Base-by-base conservation (phyloP, 2,888 invertebrate genomes). In the Agrochola lychnidis region DNA sequence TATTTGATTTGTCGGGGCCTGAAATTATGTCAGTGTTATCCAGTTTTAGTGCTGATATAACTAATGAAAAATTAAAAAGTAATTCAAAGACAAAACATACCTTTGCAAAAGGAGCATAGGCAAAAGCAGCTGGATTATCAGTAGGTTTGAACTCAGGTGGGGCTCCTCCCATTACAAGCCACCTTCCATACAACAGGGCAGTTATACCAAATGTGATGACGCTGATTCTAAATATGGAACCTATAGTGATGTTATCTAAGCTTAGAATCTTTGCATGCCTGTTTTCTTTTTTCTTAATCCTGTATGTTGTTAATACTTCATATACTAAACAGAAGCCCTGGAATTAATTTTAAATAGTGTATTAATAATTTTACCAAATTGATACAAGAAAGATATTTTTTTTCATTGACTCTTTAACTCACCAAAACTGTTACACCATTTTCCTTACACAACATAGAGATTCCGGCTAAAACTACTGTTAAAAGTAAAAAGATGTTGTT, bases 61-160 rank as follows among this genome's bases (percentile, higher is more conserved):
- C 9, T 42, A 42, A 42, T 10, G 0, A 42, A 42, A 42, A 42
- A 9, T 0, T 4, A 51, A 19, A 51, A 51, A 51, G 19, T 6
- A 9, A 14, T 48, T 30, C 5, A 68, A 56, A 16, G 36, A 36
- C 14, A 36, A 66, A 40, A 36, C 14, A 48, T 95, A 98, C 98
- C 95, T 98, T 98, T 59, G 97, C 97, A 70, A 98, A 92, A 67
- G 97, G 89, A 90, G 95, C 96, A 61, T 97, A 95, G 82, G 98
- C 97, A 94, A 99, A 98, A 4, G 99, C 98, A 69, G 99, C 98
- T 30, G 99, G 99, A 96, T 99, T 99, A 94, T 99, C 99, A 87
- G 98, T 98, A 71, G 97, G 94, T 91, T 99, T 98, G 93, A 99
- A 99, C 70, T 96, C 97, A 16, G 99, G 99, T 73, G 97, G 97